Conservation (phyloP, 2,113 vertebrate genomes). For the Dipodomys stephensi region DNA sequence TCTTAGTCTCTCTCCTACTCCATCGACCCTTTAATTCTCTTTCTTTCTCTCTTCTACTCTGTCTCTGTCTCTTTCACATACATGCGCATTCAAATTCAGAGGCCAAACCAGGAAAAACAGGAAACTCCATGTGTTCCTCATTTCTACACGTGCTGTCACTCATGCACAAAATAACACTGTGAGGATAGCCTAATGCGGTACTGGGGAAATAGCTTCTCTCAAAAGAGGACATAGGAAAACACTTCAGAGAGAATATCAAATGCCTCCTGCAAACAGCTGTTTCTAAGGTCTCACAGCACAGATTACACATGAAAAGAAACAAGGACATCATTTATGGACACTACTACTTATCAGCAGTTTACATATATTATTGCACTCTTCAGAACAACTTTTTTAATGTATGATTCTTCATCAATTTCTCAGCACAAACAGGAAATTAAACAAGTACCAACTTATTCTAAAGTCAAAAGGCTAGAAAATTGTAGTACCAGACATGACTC, state of each 20-base stretch:
- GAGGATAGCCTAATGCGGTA: not conserved
- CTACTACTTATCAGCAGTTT: slow-evolving; percentile 45
- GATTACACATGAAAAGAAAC: slow-evolving; percentile 55
- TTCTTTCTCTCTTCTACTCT: not conserved
- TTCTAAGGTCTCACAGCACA: slow-evolving; percentile 54
- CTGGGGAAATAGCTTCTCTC: slow-evolving; percentile 52
- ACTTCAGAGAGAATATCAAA: slow-evolving; percentile 71
- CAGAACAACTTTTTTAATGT: slow-evolving; percentile 7
- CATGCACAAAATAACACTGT: slow-evolving; percentile 16
- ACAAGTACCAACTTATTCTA: not conserved
- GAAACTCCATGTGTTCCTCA: not conserved
- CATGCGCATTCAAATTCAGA: not conserved
- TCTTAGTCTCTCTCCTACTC: too few species aligned
- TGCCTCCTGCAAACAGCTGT: slow-evolving; percentile 55
- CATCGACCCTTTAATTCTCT: too few species aligned
- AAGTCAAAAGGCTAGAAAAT: not conserved
- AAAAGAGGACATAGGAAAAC: slow-evolving; percentile 43
- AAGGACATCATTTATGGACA: slow-evolving; percentile 41
- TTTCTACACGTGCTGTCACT: not conserved
- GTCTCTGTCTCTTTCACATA: not conserved
- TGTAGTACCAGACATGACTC: not conserved
- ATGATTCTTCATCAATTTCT: slow-evolving; percentile 31
- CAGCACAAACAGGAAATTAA: not conserved
- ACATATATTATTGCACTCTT: slow-evolving; percentile 51
- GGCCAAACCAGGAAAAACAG: slow-evolving; percentile 6